phyloP scores from a whole-genome alignment of 23 tunicate genomes.

The Styela plicata region DNA sequence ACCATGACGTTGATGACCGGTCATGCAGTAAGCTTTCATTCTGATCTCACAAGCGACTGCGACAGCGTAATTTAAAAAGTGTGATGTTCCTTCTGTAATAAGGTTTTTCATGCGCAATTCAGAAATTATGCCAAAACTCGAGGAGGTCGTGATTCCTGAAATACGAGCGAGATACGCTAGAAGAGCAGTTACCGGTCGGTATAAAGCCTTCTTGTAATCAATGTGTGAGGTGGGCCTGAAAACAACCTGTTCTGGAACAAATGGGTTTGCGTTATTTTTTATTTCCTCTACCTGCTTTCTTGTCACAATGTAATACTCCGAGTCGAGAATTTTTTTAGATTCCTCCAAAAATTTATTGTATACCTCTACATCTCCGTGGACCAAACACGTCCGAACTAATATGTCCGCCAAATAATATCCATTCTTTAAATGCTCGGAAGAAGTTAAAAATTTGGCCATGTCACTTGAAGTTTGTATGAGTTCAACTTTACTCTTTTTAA shows the following conservation, averaged over 20 bases:
- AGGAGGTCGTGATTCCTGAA: conserved; percentile 27
- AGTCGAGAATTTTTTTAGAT: not conserved
- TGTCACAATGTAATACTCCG: not conserved
- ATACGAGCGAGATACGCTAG: conserved; percentile 27
- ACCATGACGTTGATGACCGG: conserved; percentile 25
- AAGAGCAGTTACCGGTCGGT: conserved; percentile 3
- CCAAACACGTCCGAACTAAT: conserved; percentile 30
- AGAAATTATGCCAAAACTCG: conserved; percentile 43
- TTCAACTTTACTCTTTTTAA: conserved; percentile 29
- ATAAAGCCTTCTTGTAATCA: conserved; percentile 3
- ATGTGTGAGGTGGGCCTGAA: not conserved
- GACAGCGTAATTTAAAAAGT: conserved; percentile 51
- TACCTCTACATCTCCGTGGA: conserved; percentile 16
- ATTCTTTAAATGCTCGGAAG: conserved; percentile 15
- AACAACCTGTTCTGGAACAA: not conserved
- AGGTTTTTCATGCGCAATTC: conserved; percentile 22
- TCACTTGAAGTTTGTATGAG: conserved; percentile 36
- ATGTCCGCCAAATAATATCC: conserved; percentile 35
- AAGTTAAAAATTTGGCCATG: conserved; percentile 32
- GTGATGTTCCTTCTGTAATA: conserved; percentile 10
- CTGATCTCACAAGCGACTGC: conserved; percentile 70
- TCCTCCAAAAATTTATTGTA: conserved; percentile 1
- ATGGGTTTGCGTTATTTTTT: not conserved
- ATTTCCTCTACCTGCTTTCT: not conserved
- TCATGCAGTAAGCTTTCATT: conserved; percentile 49